phyloP scores from a whole-genome alignment of 2,113 vertebrate genomes.

The Triplophysa siluroides region DNA sequence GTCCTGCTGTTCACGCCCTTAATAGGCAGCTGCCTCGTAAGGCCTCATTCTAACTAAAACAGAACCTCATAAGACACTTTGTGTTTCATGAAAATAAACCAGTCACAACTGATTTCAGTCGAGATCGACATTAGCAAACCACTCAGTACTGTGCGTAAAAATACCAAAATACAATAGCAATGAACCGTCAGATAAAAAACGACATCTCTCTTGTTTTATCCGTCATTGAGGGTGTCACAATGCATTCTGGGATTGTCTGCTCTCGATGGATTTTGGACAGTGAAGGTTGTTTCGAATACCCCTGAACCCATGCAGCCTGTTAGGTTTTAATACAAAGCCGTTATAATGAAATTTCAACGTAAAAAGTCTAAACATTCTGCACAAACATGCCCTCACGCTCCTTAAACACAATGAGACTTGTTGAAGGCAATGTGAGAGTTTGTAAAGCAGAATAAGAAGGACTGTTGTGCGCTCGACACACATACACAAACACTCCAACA shows the following conservation, averaged over 20 bases:
- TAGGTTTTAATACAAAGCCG: not conserved
- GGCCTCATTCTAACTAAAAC: not conserved
- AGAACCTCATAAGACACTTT: not conserved
- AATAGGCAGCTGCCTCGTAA: not conserved
- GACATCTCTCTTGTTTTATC: too few relatives aligned
- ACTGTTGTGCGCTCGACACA: slow-evolving; percentile 1
- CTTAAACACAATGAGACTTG: not conserved
- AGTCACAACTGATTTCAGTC: too few relatives aligned
- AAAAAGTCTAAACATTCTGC: not conserved
- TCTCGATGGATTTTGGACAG: too few relatives aligned
- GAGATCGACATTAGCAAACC: too few relatives aligned
- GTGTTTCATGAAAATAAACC: too few relatives aligned
- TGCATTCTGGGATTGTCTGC: too few relatives aligned
- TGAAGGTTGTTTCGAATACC: too few relatives aligned
- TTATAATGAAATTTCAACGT: not conserved
- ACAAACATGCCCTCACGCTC: not conserved
- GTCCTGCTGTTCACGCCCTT: not conserved
- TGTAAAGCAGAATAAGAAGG: slow-evolving; percentile 9
- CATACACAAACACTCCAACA: slow-evolving; percentile 11
- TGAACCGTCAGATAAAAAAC: too few relatives aligned
- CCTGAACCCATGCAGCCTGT: not conserved
- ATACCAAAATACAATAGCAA: too few relatives aligned
- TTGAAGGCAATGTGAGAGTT: not conserved
- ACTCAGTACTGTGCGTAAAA: too few relatives aligned
- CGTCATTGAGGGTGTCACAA: too few relatives aligned